These are phyloP conservation scores for Dicrostonyx torquatus DNA, from an alignment of 2,797 vertebrate species.

Conservation along the genomic window DNA sequence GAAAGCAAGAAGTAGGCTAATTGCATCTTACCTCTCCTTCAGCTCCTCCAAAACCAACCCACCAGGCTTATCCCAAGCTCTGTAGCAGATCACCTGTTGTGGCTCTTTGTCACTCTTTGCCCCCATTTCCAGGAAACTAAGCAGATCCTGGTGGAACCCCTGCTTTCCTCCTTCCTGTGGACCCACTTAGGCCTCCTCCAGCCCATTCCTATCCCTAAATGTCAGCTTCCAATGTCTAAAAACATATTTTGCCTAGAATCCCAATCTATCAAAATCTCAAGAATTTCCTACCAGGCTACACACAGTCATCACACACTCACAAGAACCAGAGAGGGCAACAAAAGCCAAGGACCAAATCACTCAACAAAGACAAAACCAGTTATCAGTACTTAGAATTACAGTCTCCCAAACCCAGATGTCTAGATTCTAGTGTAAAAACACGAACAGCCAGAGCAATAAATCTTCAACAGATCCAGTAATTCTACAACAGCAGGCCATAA, in stretches of 20 bases:
- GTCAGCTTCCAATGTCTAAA: not conserved
- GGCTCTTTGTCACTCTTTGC: not conserved
- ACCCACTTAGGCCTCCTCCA: not conserved
- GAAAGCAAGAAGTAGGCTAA: not conserved
- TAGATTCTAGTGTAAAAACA: not conserved
- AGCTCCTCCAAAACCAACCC: not conserved
- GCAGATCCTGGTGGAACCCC: not conserved
- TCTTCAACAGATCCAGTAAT: not conserved
- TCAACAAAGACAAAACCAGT: not conserved
- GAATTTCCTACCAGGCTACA: not conserved
- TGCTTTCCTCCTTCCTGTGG: not conserved
- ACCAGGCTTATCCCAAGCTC: not conserved
- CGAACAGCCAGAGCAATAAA: not conserved
- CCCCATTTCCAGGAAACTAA: not conserved
- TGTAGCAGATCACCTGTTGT: not conserved
- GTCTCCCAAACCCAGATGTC: not conserved
- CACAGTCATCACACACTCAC: not conserved
- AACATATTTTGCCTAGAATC: not conserved
- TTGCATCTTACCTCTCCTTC: not conserved
- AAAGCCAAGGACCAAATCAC: not conserved
- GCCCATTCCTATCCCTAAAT: not conserved
- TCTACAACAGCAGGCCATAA: not conserved
- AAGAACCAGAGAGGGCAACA: not conserved
- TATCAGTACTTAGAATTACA: not conserved
- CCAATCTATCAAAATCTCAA: not conserved